Conservation (phyloP, 2,797 vertebrate species). For the Chiroxiphia lanceolata region DNA sequence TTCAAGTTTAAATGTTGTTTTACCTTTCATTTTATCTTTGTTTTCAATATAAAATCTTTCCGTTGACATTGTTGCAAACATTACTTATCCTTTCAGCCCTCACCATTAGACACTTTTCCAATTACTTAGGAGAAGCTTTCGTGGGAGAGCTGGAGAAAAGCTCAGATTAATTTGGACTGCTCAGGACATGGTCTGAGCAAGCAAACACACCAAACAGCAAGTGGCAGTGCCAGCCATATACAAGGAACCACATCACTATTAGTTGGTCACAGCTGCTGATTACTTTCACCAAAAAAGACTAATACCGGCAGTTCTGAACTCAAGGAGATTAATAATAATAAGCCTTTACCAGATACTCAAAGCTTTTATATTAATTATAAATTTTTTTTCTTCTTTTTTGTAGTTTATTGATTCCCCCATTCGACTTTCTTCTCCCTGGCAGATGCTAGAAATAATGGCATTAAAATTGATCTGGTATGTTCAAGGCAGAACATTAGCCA, state of each 20-base stretch:
- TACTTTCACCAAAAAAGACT: neutral
- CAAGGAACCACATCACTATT: neutral
- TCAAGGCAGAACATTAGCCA: constrained; percentile 56
- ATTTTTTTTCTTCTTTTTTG: constrained; percentile 62
- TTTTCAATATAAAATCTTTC: neutral
- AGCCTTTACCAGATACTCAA: neutral
- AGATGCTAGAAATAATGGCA: constrained; percentile 68
- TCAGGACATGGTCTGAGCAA: neutral
- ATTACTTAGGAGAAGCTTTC: neutral
- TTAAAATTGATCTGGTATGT: constrained; percentile 74
- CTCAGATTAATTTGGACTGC: neutral
- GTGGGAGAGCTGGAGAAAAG: neutral
- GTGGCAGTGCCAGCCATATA: neutral
- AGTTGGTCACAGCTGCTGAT: neutral
- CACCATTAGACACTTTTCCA: neutral
- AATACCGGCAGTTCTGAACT: neutral
- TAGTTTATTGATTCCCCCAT: constrained; percentile 57
- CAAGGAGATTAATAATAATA: constrained; percentile 8
- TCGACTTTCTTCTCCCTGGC: constrained; percentile 50
- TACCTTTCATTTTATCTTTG: neutral
- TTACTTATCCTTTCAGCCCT: neutral
- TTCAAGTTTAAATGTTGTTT: neutral
- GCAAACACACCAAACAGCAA: neutral
- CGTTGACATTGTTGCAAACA: neutral
- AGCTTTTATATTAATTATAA: constrained; percentile 6